Base-by-base conservation (phyloP, 2,113 vertebrate genomes). In the Oncorhynchus masou region DNA sequence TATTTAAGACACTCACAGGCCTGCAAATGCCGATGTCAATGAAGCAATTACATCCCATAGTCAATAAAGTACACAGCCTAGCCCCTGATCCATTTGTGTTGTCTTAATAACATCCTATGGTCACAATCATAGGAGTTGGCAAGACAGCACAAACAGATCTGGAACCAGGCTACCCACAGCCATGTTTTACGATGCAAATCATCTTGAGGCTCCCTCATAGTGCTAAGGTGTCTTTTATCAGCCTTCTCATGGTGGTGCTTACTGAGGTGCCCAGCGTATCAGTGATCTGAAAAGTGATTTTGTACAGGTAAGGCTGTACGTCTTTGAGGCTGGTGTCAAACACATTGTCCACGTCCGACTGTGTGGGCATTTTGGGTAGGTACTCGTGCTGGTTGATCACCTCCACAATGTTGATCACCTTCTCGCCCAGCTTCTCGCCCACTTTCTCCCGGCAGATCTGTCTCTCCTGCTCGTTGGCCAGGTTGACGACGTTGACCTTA, bases 361-460 rank as follows among this genome's bases (percentile, higher is more conserved):
- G 97, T 0, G 97, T 99, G 86, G 98, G 98, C 98, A 99, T 99
- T 91, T 99, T 99, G 80, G 98, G 98, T 82, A 99, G 92, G 85
- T 99, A 99, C 75, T 99, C 97, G 0, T 99, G 97, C 51, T 97
- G 94, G 88, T 96, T 99, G 89, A 99, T 99, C 86, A 99, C 97
- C 88, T 99, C 97, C 19, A 99, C 97, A 0, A 99, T 95, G 84
- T 98, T 99, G 90, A 97, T 97, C 82, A 99, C 94, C 91, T 99
- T 99, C 93, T 99, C 98, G 0, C 97, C 98, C 24, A 99, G 95
- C 86, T 98, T 98, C 91, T 99, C 98, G 0, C 97, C 98, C 78
- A 99, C 98, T 85, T 99, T 99, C 91, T 99, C 97, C 5, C 97
- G 91, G 88, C 97, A 99, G 90, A 99, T 99, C 92, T 99, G 98